These are phyloP conservation scores for Alectura lathami DNA, from an alignment of 2,113 vertebrate genomes.

Conservation along the genomic window DNA sequence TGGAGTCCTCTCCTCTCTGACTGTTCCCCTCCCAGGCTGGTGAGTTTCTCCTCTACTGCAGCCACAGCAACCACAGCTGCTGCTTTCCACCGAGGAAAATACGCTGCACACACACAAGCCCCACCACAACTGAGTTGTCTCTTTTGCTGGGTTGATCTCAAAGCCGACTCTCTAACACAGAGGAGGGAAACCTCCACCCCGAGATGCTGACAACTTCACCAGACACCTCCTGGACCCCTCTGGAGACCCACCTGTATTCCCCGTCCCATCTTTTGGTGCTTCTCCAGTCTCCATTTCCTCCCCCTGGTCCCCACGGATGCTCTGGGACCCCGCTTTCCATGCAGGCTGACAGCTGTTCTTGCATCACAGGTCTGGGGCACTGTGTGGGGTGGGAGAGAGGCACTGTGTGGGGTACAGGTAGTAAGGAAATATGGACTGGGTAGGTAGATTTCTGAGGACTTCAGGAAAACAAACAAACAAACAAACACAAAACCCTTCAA, in stretches of 20 bases:
- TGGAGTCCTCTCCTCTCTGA: neutral
- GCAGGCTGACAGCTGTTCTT: rapidly evolving
- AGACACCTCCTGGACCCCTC: neutral
- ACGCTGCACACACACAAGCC: neutral
- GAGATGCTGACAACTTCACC: rapidly evolving
- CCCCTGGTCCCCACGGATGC: neutral
- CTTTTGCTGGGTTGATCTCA: neutral
- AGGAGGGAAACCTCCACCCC: neutral
- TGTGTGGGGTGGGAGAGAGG: neutral
- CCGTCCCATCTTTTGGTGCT: neutral
- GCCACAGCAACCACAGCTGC: neutral
- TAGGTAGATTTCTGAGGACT: neutral
- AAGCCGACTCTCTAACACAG: neutral
- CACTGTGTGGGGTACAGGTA: rapidly evolving
- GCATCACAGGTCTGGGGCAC: neutral
- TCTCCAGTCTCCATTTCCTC: neutral
- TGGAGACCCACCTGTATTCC: neutral
- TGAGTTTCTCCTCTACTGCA: neutral
- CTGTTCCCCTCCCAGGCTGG: neutral
- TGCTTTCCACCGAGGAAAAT: neutral
- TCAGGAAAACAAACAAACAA: neutral
- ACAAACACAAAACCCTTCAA: neutral
- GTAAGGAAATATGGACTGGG: neutral
- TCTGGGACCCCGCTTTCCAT: neutral
- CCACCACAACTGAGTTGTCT: neutral